Conservation (phyloP, 1,140 invertebrate genomes). For the Latrodectus geometricus region DNA sequence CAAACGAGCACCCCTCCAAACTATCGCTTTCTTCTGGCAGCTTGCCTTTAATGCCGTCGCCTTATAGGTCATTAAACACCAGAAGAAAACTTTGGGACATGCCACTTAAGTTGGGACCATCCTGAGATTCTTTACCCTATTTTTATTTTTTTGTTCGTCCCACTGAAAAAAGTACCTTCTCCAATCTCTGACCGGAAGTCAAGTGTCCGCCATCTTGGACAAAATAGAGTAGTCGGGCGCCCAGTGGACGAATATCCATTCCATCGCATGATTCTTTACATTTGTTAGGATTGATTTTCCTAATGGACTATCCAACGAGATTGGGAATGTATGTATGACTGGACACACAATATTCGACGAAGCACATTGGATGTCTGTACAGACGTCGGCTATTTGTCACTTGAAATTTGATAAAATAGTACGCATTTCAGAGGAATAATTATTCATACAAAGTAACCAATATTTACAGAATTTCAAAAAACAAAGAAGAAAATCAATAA, state of each 20-base stretch:
- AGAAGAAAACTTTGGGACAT: slow-evolving; percentile 24
- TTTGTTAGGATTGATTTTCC: not conserved
- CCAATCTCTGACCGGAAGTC: slow-evolving; percentile 34
- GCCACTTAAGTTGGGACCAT: slow-evolving; percentile 16
- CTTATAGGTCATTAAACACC: slow-evolving; percentile 59
- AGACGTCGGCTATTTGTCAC: no score
- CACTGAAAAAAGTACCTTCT: slow-evolving; percentile 26
- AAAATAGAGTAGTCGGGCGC: slow-evolving; percentile 1
- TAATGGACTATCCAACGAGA: not conserved
- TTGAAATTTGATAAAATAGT: no score
- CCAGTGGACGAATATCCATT: not conserved
- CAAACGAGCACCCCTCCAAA: slow-evolving; percentile 17
- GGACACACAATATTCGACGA: no score
- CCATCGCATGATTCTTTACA: not conserved
- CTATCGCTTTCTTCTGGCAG: slow-evolving; percentile 18
- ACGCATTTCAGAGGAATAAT: no score
- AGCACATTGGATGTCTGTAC: no score
- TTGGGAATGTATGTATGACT: no score
- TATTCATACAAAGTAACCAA: no score
- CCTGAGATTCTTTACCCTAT: not conserved
- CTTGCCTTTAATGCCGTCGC: slow-evolving; percentile 47
- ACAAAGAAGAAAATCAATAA: no score
- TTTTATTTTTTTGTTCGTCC: not conserved
- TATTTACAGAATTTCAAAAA: no score
- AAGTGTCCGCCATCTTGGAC: slow-evolving; percentile 9